Evolutionary conservation across 2,797 vertebrate genomes (phyloP), one percentile per base, ranked within the genome.

Genomic region (Leuciscus waleckii): DNA sequence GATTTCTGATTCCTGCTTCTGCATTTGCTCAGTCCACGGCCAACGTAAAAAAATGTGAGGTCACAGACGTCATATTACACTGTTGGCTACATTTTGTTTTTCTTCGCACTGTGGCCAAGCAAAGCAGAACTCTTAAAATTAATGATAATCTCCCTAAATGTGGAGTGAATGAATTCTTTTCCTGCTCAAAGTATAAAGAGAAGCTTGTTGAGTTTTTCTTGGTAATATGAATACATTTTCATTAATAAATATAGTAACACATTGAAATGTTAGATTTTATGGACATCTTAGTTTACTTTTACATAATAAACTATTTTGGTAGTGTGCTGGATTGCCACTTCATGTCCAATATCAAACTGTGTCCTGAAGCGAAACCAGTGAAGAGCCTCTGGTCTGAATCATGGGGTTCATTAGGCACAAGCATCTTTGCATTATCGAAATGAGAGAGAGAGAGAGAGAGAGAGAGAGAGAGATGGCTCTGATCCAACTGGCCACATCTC

Each of bases 351-450:
- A 46, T 76, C 58, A 49, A 63, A 29, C 37, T n/a, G 69, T 6
- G 13, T 71, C 13, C 39, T 8, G 14, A 41, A 41, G 74, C 14
- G 0, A 56, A 70, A 29, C 16, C n/a, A 75, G 23, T 49, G 35
- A 21, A 84, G 23, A 84, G 49, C 61, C 54, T 32, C 14, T 37
- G 51, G 29, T 79, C 67, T 49, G 37, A 70, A 79, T 46, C 9
- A 49, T 32, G 13, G 19, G 21, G 51, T 43, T 79, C 41, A 35
- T 43, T 35, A 35, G 65, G 37, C 51, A 70, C 37, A 13, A 49
- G 26, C 8, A 70, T 71, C 67, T 79, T 58, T 70, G 37, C 29
- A 79, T 32, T 13, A 73, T 37, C 26, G 63, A 35, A 74, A 73
- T 71, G 23, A 85, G 16, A 70, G 35, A 68, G 35, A 11, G 61